A percentile compares a stretch with the other conserved stretches of the same genome.
Evolutionary conservation across 2,113 vertebrate species (phyloP).

Genomic region (Indicator indicator): DNA sequence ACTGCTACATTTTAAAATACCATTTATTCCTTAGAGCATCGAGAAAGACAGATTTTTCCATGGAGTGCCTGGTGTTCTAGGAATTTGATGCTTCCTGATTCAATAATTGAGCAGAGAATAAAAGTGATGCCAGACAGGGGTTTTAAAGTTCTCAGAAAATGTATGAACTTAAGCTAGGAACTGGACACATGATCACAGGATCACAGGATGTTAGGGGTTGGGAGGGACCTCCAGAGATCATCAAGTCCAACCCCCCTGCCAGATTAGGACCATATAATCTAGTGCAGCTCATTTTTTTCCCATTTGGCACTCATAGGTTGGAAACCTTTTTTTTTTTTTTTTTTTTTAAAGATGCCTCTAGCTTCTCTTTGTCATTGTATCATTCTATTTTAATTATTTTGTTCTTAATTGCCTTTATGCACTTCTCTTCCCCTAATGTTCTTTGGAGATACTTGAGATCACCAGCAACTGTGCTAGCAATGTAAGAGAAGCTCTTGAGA

Average conservation of each 20-base stretch:
- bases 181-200: too few species aligned
- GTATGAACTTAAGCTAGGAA: not conserved
- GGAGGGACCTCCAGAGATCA: too few species aligned
- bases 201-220: too few species aligned
- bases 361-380: not conserved
- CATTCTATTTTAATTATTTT: not conserved
- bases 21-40: not conserved
- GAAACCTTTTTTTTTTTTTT: not conserved
- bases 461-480: not conserved
- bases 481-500: not conserved
- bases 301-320: not conserved
- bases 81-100: not conserved
- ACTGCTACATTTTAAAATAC: not conserved
- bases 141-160: not conserved
- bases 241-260: too few species aligned
- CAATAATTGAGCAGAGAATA: not conserved
- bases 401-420: not conserved
- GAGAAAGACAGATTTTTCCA: not conserved
- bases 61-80: not conserved
- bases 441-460: not conserved
- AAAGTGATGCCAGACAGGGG: not conserved
- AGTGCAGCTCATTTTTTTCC: not conserved
- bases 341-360: not conserved
- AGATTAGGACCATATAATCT: too few species aligned
- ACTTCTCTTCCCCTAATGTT: not conserved